Percentiles rank a stretch among this genome's conserved stretches.
Evolutionary conservation across 2,113 vertebrate species (phyloP).

Genomic region (Benthochromis sp.): DNA sequence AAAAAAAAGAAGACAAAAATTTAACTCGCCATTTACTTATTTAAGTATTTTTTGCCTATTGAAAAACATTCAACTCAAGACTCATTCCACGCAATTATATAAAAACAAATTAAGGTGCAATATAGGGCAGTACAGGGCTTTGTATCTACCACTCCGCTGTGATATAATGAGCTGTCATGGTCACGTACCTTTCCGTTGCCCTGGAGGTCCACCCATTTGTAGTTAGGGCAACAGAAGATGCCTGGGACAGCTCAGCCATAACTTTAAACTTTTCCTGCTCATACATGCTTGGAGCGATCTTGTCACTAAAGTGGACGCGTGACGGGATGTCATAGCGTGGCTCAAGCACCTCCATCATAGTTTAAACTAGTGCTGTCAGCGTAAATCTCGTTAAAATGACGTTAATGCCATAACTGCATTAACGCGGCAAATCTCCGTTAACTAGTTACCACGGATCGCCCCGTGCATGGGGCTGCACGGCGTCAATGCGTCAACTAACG

Average conservation of each 20-base stretch:
- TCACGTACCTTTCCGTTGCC: neutral
- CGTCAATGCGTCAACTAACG: fast-evolving
- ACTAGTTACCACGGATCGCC: fast-evolving
- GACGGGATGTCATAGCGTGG: fast-evolving
- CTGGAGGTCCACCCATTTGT: neutral
- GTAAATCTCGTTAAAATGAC: fast-evolving
- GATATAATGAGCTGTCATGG: fast-evolving
- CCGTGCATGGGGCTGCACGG: neutral
- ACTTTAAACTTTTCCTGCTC: neutral
- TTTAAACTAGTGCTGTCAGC: neutral
- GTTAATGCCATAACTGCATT: neutral
- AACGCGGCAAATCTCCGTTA: fast-evolving
- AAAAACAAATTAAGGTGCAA: neutral
- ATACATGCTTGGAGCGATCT: neutral
- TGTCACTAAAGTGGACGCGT: fast-evolving
- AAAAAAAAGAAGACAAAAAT: neutral
- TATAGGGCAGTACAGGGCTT: neutral
- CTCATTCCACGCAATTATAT: neutral
- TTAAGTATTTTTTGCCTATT: neutral
- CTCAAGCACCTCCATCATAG: fast-evolving
- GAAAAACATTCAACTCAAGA: fast-evolving
- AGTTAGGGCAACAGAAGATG: neutral
- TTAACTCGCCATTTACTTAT: neutral
- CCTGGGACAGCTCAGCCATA: neutral
- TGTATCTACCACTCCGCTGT: fast-evolving